phyloP scores from a whole-genome alignment of 1,140 invertebrate species.

The Paraescarpia echinospica region DNA sequence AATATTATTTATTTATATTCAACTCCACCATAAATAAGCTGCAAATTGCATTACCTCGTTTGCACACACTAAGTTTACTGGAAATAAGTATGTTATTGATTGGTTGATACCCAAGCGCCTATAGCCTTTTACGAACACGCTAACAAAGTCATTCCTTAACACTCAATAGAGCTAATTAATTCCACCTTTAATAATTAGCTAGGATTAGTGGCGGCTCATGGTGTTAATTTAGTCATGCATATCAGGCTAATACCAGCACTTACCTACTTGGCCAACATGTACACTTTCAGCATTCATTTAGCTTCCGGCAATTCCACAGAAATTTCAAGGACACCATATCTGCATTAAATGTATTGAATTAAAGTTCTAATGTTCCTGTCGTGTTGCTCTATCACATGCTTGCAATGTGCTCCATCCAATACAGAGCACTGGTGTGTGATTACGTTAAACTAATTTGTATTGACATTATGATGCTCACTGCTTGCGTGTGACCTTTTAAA shows the following conservation, averaged over 20 bases:
- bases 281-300: not conserved
- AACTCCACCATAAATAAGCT: not conserved
- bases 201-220: not conserved
- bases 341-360: not conserved
- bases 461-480: too few relatives aligned
- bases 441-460: too few relatives aligned
- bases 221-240: not conserved
- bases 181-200: not conserved
- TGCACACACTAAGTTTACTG: not conserved
- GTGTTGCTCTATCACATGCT: too few relatives aligned
- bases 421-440: too few relatives aligned
- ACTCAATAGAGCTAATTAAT: not conserved
- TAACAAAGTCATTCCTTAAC: not conserved
- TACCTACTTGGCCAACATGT: not conserved
- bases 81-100: not conserved
- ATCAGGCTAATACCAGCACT: not conserved
- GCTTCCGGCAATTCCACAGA: not conserved
- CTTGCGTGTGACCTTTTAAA: too few relatives aligned
- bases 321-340: not conserved
- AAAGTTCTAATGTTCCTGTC: not conserved
- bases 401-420: too few relatives aligned
- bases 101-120: not conserved
- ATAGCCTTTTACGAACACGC: not conserved
- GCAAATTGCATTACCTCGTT: not conserved
- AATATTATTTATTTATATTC: not conserved